phyloP scores from a whole-genome alignment of 2,888 invertebrate species.

The Kuschelorhynchus macadamiae region DNA sequence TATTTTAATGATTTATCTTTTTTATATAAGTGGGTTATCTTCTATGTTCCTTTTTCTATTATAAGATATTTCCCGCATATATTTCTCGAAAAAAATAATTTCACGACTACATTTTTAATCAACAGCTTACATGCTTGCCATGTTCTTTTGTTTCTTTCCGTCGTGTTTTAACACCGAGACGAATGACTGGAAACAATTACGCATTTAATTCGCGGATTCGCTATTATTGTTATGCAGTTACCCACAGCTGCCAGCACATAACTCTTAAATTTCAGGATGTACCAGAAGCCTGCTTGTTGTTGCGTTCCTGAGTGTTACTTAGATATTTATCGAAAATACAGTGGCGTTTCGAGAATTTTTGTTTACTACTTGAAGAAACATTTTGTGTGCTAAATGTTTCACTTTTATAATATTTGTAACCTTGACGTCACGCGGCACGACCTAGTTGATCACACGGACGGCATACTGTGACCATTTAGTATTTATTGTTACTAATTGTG shows the following conservation, averaged over 20 bases:
- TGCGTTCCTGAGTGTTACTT: slow-evolving; percentile 18
- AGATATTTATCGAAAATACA: slow-evolving; percentile 28
- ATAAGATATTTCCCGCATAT: too few species aligned
- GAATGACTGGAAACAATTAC: slow-evolving; percentile 40
- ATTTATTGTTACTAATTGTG: too few species aligned
- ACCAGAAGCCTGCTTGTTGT: slow-evolving; percentile 10
- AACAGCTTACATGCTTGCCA: neutral
- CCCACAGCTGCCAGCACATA: slow-evolving; percentile 38
- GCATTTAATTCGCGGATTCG: slow-evolving; percentile 31
- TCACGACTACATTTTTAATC: neutral
- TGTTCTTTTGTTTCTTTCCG: slow-evolving; percentile 4
- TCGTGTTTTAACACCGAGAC: slow-evolving; percentile 14
- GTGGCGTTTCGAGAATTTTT: slow-evolving; percentile 4
- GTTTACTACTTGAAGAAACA: neutral
- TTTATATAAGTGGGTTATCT: too few species aligned
- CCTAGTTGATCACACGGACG: too few species aligned
- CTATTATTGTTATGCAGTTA: slow-evolving; percentile 43
- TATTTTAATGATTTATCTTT: too few species aligned
- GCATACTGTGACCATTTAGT: too few species aligned
- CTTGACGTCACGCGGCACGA: too few species aligned
- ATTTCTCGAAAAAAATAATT: too few species aligned
- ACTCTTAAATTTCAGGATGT: slow-evolving; percentile 35
- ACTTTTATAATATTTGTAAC: too few species aligned
- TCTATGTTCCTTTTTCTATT: too few species aligned
- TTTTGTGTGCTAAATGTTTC: neutral